These are phyloP conservation scores for Lemur catta DNA, from an alignment of 2,797 vertebrate genomes.

Conservation along the genomic window DNA sequence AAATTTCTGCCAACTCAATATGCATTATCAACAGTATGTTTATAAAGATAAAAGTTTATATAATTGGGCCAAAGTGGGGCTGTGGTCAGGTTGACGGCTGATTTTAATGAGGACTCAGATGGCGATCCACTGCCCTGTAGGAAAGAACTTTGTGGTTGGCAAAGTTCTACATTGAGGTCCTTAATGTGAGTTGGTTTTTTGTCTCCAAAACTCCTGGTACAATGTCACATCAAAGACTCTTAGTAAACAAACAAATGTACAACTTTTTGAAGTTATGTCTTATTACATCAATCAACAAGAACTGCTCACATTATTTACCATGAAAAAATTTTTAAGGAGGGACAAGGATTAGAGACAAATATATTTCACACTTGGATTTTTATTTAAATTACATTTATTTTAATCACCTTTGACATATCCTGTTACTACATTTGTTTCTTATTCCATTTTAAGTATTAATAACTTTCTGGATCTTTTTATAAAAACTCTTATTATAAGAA, in stretches of 20 bases:
- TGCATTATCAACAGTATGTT: neutral
- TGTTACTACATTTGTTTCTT: neutral
- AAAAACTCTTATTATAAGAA: neutral
- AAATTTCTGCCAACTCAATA: neutral
- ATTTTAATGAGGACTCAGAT: neutral
- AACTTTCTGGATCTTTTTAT: neutral
- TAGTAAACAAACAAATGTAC: neutral
- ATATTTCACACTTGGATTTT: constrained; percentile 1
- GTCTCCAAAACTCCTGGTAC: neutral
- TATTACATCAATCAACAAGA: neutral
- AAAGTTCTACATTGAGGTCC: neutral
- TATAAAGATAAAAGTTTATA: neutral
- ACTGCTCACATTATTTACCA: neutral
- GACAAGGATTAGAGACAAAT: neutral
- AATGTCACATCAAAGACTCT: neutral
- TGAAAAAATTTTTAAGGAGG: neutral
- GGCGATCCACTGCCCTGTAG: neutral
- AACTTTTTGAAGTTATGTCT: neutral
- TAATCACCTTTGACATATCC: neutral
- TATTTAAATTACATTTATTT: constrained; percentile 22
- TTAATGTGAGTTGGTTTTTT: neutral
- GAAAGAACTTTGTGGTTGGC: neutral
- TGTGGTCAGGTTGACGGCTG: neutral
- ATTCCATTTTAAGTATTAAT: neutral
- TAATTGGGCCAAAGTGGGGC: neutral